Base-by-base conservation (phyloP, 2,888 invertebrate species). In the Elysia crispata region DNA sequence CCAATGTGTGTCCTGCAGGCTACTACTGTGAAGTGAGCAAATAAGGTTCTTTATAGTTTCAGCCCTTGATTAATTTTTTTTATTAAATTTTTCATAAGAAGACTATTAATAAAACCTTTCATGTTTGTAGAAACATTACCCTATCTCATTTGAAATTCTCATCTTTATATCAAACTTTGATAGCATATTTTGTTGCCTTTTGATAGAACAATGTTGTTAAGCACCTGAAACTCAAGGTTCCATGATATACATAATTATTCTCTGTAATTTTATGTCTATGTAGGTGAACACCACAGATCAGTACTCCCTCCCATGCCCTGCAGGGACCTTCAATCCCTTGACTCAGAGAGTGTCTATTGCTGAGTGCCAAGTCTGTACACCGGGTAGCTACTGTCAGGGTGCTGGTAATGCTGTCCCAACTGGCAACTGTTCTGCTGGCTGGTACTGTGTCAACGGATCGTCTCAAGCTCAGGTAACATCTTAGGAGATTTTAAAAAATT, bases 301-400 rank as follows among this genome's bases (percentile, higher is more conserved):
- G 20, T 82, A 81, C 69, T 81, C 86, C 70, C 83, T 82, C 69
- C 87, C 89, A 1, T 90, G 90, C 80, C 88, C 88, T 76, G 84
- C 89, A 11, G 88, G 89, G 57, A 87, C 88, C 3, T 89, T 86
- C 76, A 89, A 90, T 82, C 86, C 86, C 69, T 72, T 86, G 76
- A 88, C 88, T 1, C 82, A 83, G 41, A 87, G 86, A 54, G 84
- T 85, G 66, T 83, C 83, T 73, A 25, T 85, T 0, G 75, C 57
- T 13, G 85, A 85, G 25, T 90, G 90, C 80, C 72, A 83, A 28
- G 80, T 84, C 3, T 90, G 90, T 82, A 79, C 85, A 49, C 85
- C 88, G 1, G 90, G 90, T 20, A 88, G 84, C 84, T 90, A 89
- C 81, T 90, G 90, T 75, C 83, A 85, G 60, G 89, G 89, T n/a